Evolutionary conservation across 2,797 vertebrate genomes (phyloP).

Genomic region (Acanthurus tractus): DNA sequence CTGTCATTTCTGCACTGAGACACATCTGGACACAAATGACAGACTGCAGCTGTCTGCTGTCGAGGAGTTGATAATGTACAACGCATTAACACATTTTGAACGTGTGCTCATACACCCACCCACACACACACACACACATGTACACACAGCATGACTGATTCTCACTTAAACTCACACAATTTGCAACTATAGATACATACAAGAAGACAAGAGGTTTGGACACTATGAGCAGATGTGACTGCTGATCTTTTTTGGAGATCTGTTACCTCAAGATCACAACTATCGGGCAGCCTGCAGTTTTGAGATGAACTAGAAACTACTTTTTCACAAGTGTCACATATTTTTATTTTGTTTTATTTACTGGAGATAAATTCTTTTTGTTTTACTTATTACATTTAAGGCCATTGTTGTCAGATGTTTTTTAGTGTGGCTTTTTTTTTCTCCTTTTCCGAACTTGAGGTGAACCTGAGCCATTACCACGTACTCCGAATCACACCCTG

Average conservation of each 20-base stretch:
- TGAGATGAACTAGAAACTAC: not conserved
- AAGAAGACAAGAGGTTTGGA: not conserved
- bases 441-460: not conserved
- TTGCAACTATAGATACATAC: not conserved
- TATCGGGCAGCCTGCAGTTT: not conserved
- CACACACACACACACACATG: not conserved
- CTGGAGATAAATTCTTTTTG: no score
- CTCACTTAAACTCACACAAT: not conserved
- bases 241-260: not conserved
- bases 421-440: no score
- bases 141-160: no score
- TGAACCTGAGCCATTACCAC: not conserved
- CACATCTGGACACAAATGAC: conserved; percentile 17
- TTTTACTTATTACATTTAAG: no score
- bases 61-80: not conserved
- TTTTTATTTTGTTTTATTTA: no score
- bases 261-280: not conserved
- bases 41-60: not conserved
- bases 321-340: not conserved
- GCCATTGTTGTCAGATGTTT: no score
- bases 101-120: not conserved
- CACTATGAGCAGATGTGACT: no score
- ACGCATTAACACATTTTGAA: not conserved
- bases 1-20: conserved; percentile 77
- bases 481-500: not conserved